phyloP scores from a whole-genome alignment of 2,888 invertebrate species.

The Marronus borbonicus region DNA sequence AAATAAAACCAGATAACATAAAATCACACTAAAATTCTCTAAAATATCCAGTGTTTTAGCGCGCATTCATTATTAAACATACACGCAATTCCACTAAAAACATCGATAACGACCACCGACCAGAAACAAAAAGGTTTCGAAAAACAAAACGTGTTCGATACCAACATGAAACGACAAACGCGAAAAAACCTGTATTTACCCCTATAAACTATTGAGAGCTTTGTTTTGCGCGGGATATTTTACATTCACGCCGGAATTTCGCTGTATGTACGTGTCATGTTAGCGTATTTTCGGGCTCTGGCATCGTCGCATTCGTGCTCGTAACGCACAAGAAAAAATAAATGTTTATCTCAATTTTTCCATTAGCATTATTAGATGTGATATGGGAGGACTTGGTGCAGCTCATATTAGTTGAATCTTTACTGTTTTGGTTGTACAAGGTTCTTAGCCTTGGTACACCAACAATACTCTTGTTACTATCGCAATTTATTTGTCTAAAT shows the following conservation, averaged over 20 bases:
- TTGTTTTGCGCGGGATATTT: slow-evolving; percentile 49
- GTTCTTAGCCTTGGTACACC: too few species aligned
- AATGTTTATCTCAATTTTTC: background rate
- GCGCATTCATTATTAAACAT: slow-evolving; percentile 68
- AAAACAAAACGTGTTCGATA: slow-evolving; percentile 51
- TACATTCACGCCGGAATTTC: slow-evolving; percentile 44
- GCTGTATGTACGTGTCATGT: slow-evolving; percentile 10
- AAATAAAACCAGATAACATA: slow-evolving; percentile 63
- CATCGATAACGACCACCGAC: slow-evolving; percentile 68
- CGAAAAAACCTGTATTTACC: slow-evolving; percentile 50
- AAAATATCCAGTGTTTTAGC: slow-evolving; percentile 66
- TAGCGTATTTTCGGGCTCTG: slow-evolving; percentile 3
- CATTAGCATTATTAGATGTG: too few species aligned
- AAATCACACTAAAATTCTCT: slow-evolving; percentile 67
- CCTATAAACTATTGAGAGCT: slow-evolving; percentile 52
- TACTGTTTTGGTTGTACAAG: too few species aligned
- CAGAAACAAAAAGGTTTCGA: slow-evolving; percentile 61
- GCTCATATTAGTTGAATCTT: too few species aligned
- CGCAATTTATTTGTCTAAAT: too few species aligned
- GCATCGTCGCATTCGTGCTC: slow-evolving; percentile 11
- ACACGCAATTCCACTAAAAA: slow-evolving; percentile 71
- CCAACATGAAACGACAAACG: slow-evolving; percentile 52
- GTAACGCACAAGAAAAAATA: background rate
- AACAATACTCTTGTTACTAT: too few species aligned
- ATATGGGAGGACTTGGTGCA: too few species aligned